These are phyloP conservation scores for Mormyrops attenuatus DNA, from an alignment of 2,797 vertebrate species.

Conservation along the genomic window DNA sequence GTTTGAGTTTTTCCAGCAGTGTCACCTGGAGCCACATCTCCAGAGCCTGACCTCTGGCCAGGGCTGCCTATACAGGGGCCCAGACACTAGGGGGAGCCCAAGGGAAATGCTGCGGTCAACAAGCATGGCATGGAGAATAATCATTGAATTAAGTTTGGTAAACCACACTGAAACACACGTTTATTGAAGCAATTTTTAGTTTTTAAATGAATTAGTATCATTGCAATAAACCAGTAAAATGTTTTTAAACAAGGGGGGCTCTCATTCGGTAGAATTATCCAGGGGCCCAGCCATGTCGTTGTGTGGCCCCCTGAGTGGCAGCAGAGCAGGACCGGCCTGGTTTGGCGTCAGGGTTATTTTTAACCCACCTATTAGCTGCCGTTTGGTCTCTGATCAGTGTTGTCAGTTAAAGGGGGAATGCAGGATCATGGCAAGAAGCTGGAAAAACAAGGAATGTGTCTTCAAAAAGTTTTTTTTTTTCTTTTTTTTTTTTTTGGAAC, in stretches of 20 bases:
- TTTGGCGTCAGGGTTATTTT: not conserved
- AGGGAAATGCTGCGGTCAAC: not conserved
- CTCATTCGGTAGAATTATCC: not conserved
- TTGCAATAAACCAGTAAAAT: not conserved
- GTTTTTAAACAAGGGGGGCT: not conserved
- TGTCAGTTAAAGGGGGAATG: not conserved
- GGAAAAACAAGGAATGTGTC: not conserved
- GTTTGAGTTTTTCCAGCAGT: not conserved
- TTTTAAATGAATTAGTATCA: too few species aligned
- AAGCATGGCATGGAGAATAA: too few species aligned
- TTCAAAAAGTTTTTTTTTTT: not conserved
- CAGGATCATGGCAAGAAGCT: not conserved
- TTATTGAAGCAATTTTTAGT: not conserved
- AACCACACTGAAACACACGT: too few species aligned
- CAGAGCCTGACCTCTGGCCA: not conserved
- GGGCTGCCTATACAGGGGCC: not conserved
- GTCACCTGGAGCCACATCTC: not conserved
- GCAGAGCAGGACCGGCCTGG: not conserved
- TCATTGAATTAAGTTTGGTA: too few species aligned
- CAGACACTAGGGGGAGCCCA: not conserved
- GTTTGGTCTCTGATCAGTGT: not conserved
- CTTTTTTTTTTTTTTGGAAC: not conserved
- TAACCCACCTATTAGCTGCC: not conserved
- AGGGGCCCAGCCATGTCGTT: not conserved
- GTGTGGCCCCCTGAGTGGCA: not conserved